Conservation (phyloP, 1,140 invertebrate genomes). For the Aphaenogaster floridana region DNA sequence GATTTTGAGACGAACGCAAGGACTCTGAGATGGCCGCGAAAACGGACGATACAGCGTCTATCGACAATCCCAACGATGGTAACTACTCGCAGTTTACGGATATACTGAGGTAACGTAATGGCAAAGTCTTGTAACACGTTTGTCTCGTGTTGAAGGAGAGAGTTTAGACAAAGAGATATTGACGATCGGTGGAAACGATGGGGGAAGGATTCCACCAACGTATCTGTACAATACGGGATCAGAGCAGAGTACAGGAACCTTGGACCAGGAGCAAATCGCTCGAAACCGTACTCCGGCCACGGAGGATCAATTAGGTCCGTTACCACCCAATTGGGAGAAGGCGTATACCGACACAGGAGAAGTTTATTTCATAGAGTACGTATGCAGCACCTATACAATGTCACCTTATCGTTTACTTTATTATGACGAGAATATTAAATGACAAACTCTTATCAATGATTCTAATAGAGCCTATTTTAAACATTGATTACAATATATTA, state of each 20-base stretch:
- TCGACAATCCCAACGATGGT: slow-evolving; percentile 85
- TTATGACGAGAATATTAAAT: not conserved
- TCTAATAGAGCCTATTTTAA: not conserved
- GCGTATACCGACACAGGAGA: slow-evolving; percentile 98
- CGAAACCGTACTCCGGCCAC: slow-evolving; percentile 79
- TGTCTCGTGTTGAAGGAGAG: slow-evolving; percentile 67
- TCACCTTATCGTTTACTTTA: not conserved
- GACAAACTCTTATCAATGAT: not conserved
- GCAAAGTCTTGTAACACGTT: not conserved
- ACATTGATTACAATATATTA: not conserved
- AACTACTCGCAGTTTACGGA: slow-evolving; percentile 9
- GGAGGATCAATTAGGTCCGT: slow-evolving; percentile 92
- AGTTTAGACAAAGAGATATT: slow-evolving; percentile 81
- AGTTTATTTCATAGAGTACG: slow-evolving; percentile 99
- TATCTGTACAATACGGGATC: slow-evolving; percentile 84
- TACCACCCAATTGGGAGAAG: slow-evolving; percentile 98
- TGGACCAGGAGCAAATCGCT: slow-evolving; percentile 77
- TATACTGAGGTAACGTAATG: not conserved
- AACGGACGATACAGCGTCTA: slow-evolving; percentile 82
- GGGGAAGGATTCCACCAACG: slow-evolving; percentile 81
- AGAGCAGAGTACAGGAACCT: slow-evolving; percentile 77
- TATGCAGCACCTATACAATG: slow-evolving; percentile 71
- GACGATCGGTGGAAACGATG: slow-evolving; percentile 79
- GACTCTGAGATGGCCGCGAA: slow-evolving; percentile 82
- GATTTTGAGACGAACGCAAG: slow-evolving; percentile 68